Evolutionary conservation across 2,113 vertebrate species (phyloP), one percentile per base, ranked within the genome.

Genomic region (Lycaon pictus): DNA sequence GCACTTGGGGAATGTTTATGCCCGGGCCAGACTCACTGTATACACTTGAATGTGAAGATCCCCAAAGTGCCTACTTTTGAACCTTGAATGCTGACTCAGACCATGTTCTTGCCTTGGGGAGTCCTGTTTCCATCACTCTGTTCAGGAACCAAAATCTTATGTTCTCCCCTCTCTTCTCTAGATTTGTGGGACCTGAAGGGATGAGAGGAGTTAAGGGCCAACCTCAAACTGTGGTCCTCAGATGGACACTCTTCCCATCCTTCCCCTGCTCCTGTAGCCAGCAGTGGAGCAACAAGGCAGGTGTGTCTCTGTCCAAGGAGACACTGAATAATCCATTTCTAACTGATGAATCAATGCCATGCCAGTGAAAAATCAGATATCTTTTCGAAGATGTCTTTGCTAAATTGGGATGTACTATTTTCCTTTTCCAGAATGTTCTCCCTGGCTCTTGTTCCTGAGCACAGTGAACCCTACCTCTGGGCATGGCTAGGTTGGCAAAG

Each of bases 401-500:
- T 63, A 51, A 76, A 67, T 35, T 56, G 37, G 60, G n/a, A 35
- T 8, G 17, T 9, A 17, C 7, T 22, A 25, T n/a, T 63, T 58
- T 56, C 23, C 1, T 87, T 11, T 67, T 85, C 29, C 19, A 32
- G 23, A 3, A 19, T 58, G 69, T 4, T 91, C 7, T 11, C 65
- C 74, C 29, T 11, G n/a, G 22, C 3, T 74, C 7, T 3, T 23
- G 7, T n/a, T 91, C 65, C 95, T 96, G 94, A 97, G 87, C 93
- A 92, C 72, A 81, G 16, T 22, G 93, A 32, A 94, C 65, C 84
- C 96, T 82, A 83, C 95, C 35, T 95, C 12, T 96, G 91, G 97
- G 85, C n/a, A 93, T 90, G 95, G 94, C 95, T 97, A 95, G 83
- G 95, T 83, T 98, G 53, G 76, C 72, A 53, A 85, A 91, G 89